Percentiles rank a stretch among this genome's conserved stretches.
Evolutionary conservation across 2,113 vertebrate genomes (phyloP).

Genomic region (Protobothrops mucrosquamatus): DNA sequence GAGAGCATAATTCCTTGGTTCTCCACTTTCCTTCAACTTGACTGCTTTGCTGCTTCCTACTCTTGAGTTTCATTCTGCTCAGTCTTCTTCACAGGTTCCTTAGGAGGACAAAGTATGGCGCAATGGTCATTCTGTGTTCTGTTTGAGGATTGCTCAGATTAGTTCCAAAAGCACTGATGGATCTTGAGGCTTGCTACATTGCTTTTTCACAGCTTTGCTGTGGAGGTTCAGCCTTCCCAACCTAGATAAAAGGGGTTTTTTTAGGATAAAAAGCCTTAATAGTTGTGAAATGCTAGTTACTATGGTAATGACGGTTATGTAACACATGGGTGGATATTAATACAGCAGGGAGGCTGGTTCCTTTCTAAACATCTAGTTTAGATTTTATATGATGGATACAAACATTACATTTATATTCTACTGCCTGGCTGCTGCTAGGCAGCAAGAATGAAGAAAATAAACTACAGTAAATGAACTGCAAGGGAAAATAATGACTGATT

Average conservation of each 20-base stretch:
- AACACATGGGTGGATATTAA: slow-evolving; percentile 17
- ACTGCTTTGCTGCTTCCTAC: not conserved
- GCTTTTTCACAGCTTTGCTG: not conserved
- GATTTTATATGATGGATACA: slow-evolving; percentile 21
- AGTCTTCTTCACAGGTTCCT: not conserved
- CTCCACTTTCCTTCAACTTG: not conserved
- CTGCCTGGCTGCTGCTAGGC: slow-evolving; percentile 1
- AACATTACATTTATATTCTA: not conserved
- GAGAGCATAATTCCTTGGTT: not conserved
- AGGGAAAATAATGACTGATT: accelerated
- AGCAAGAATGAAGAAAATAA: not conserved
- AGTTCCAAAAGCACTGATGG: not conserved
- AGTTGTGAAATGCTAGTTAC: slow-evolving; percentile 28
- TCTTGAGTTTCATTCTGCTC: not conserved
- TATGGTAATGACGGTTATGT: slow-evolving; percentile 31
- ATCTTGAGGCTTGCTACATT: not conserved
- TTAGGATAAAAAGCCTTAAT: slow-evolving; percentile 26
- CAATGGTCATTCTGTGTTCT: not conserved
- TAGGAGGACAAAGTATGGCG: not conserved
- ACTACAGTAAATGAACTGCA: not conserved
- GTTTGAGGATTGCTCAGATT: not conserved
- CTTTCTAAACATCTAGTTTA: not conserved
- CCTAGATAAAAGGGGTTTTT: not conserved
- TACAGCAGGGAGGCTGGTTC: slow-evolving; percentile 9
- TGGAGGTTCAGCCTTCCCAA: slow-evolving; percentile 9